Base-by-base conservation (phyloP, 2,113 vertebrate genomes). In the Thamnaconus septentrionalis region DNA sequence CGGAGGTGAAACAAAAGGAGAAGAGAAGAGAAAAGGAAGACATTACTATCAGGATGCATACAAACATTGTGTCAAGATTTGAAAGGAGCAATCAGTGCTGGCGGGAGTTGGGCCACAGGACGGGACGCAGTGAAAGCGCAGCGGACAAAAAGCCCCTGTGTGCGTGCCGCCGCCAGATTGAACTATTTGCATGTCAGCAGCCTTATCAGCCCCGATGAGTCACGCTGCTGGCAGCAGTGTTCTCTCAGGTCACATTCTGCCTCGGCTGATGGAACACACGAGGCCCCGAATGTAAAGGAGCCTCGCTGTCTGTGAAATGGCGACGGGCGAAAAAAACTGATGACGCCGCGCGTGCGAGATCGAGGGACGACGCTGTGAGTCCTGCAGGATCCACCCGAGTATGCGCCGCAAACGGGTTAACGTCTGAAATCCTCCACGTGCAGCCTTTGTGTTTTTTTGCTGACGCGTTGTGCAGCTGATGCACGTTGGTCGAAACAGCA, bases 111-210 rank as follows among this genome's bases (percentile, higher is more conserved):
- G 10, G 48, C 10, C 4, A 6, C 4, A 4, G 41, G 55, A 10
- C 49, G 53, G 54, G 54, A 61, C 51, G 41, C 42, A 62, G 59
- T 3, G 42, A 39, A 46, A 59, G 56, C 56, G 43, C 50, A 57
- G 60, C 1, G 12, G 52, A 52, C 3, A 18, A 39, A 70, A 57
- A 58, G 50, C 59, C 66, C 60, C 59, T 72, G n/a, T 55, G 45
- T 56, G 40, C 48, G 65, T 55, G 41, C 11, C 3, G 50, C 58
- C 0, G 4, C 53, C 57, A 56, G 49, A 41, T 50, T 49, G 40
- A 80, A 69, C 61, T 59, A 79, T 86, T 82, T 89, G 85, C 78
- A 81, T 85, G 73, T 81, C 61, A 75, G 69, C 74, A 56, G 65
- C 47, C 76, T 84, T 84, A 85, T 84, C 81, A 10, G 0, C 8